Base-by-base conservation (phyloP, 2,113 vertebrate genomes). In the Rhinolophus sinicus region DNA sequence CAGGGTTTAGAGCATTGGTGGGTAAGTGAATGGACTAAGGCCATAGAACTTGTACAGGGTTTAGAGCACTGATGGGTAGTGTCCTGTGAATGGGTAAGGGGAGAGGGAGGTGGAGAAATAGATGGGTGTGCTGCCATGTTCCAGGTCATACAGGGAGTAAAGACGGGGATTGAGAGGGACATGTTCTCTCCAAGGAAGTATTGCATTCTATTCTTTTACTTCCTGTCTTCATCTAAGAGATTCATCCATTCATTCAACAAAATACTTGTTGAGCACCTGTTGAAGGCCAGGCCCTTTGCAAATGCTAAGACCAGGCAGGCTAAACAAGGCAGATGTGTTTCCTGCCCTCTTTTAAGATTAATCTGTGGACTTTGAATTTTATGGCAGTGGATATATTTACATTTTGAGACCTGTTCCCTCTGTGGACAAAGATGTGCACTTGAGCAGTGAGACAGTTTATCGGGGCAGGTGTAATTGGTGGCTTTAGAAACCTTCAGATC, bases 21-120 rank as follows among this genome's bases (percentile, higher is more conserved):
- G 99, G 99, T 99, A 84, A 98, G 99, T 95, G n/a, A 89, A 26
- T 76, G 75, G 81, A 40, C 28, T 78, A 12, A 15, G 6, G 9
- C 58, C 24, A 26, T 24, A n/a, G 64, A 64, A 18, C 35, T 60
- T 67, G 7, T 10, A 19, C 8, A 21, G 0, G 40, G 44, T 81
- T 58, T 5, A 92, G 33, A 64, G 6, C 44, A 8, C 6, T 64
- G 26, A 28, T 28, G 24, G 60, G 24, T 19, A 21, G 67, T 28
- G n/a, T 26, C 75, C 24, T 78, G 1, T 84, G 80, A 56, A 3
- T 35, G 24, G 54, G 72, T 14, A 19, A 88, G 30, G 40, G 56
- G 30, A 58, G 21, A 33, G 5, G 30, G 47, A 16, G 22, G 9
- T 77, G 16, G 44, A 19, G 38, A 72, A 69, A 33, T 24, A 62